These are phyloP conservation scores for Vanessa atalanta DNA, from an alignment of 1,140 invertebrate genomes.

Conservation along the genomic window DNA sequence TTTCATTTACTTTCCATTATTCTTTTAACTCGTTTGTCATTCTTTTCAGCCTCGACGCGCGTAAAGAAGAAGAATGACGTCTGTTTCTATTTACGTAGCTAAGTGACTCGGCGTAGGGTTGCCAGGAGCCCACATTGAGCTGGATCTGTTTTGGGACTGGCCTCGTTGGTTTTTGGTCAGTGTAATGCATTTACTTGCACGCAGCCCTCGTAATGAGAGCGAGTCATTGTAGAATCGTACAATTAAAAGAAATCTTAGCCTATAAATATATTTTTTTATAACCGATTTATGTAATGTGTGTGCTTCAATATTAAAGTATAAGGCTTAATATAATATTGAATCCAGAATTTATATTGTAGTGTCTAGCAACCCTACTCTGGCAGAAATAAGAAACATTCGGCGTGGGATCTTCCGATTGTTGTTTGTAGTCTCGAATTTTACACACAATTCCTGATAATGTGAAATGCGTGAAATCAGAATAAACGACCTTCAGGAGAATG, in stretches of 20 bases:
- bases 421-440: slow-evolving; percentile 51
- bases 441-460: slow-evolving; percentile 44
- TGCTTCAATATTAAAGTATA: no score
- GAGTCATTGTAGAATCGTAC: no score
- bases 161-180: no score
- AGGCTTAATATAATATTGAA: no score
- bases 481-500: slow-evolving; percentile 30
- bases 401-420: slow-evolving; percentile 50
- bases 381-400: slow-evolving; percentile 56
- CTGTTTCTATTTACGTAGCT: slow-evolving; percentile 71
- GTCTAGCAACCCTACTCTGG: slow-evolving; percentile 38
- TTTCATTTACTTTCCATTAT: slow-evolving; percentile 78
- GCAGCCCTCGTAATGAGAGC: no score
- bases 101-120: slow-evolving; percentile 53
- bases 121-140: no score
- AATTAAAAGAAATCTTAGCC: no score
- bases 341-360: no score
- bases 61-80: slow-evolving; percentile 69
- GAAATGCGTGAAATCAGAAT: slow-evolving; percentile 41
- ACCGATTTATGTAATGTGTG: no score
- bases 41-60: slow-evolving; percentile 60
- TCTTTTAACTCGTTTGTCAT: slow-evolving; percentile 75
- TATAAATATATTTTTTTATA: no score
- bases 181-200: no score
- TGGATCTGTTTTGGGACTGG: no score